Conservation (phyloP, 2,797 vertebrate species). For the Typhlichthys eigenmanni region DNA sequence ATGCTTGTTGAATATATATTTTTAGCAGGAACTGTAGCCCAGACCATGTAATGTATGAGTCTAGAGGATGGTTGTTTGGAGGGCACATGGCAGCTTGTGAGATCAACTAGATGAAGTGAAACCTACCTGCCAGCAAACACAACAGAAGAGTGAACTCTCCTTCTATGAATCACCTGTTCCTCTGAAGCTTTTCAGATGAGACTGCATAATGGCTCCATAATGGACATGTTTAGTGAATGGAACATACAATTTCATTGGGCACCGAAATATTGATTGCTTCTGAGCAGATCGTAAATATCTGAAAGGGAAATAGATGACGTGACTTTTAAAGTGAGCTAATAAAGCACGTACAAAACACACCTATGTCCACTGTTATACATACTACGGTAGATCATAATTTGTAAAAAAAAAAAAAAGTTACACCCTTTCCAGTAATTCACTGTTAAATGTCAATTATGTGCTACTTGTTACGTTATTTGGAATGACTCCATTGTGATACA, state of each 20-base stretch:
- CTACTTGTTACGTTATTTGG: too few species aligned
- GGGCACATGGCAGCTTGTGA: constrained; percentile 56
- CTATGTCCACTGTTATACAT: too few species aligned
- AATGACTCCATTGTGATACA: too few species aligned
- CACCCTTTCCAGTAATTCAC: too few species aligned
- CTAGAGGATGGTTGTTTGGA: constrained; percentile 33
- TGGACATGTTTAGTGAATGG: not conserved
- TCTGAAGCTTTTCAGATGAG: constrained; percentile 21
- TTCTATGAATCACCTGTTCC: constrained; percentile 25
- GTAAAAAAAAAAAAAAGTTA: too few species aligned
- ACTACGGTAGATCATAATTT: too few species aligned
- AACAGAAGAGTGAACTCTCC: constrained; percentile 30
- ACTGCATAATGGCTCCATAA: constrained; percentile 9
- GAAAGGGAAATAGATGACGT: too few species aligned
- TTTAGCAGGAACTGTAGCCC: not conserved
- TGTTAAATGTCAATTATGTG: too few species aligned
- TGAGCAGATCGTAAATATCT: not conserved
- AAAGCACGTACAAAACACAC: too few species aligned
- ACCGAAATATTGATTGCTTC: constrained; percentile 4
- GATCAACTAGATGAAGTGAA: constrained; percentile 44
- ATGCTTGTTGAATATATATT: constrained; percentile 33
- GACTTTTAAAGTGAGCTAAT: too few species aligned
- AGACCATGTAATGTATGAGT: constrained; percentile 4
- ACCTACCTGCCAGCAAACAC: constrained; percentile 36
- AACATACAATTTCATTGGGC: not conserved